Evolutionary conservation across 2,113 vertebrate genomes (phyloP), one percentile per base, ranked within the genome.

Genomic region (Pholis gunnellus): DNA sequence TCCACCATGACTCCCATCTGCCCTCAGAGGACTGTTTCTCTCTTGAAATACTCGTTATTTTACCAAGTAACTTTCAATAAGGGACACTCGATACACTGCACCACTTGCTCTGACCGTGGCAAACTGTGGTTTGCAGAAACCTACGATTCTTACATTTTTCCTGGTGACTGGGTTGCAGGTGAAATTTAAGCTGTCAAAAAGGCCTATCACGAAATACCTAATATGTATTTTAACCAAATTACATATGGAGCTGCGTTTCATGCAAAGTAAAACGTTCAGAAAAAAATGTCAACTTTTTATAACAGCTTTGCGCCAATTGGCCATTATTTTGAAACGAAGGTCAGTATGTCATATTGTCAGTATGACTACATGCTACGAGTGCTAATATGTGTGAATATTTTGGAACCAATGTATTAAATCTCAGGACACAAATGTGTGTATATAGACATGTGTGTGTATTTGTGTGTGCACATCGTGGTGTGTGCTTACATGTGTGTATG

Each of bases 401-500:
- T 50, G 27, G 7, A 61, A 54, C 68, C 57, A 57, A 6, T 54
- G 20, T 20, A 11, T 17, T 60, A 20, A 60, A 69, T 78, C 27
- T 34, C 38, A 29, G 13, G 22, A 15, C n/a, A 72, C 25, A 50
- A 1, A 22, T 79, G 66, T 44, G 15, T 22, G 0, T 8, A n/a
- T 18, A 6, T 18, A 1, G 13, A 25, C 7, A 5, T 52, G 13
- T 64, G 61, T 50, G 46, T 11, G 18, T 29, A 25, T 50, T 29
- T 25, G 31, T 36, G 38, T 36, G 29, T 38, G 38, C 50, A 66
- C 22, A 59, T n/a, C 6, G 44, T 42, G 57, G 25, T 72, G 18
- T 56, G 20, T 54, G 46, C 48, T 44, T 7, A 10, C 7, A 25
- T 20, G 56, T 65, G 8, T 75, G 22, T 66, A 54, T 79, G 82